A percentile compares a stretch with the other conserved stretches of the same genome.
Evolutionary conservation across 2,888 invertebrate genomes (phyloP).

Genomic region (Laothoe populi): DNA sequence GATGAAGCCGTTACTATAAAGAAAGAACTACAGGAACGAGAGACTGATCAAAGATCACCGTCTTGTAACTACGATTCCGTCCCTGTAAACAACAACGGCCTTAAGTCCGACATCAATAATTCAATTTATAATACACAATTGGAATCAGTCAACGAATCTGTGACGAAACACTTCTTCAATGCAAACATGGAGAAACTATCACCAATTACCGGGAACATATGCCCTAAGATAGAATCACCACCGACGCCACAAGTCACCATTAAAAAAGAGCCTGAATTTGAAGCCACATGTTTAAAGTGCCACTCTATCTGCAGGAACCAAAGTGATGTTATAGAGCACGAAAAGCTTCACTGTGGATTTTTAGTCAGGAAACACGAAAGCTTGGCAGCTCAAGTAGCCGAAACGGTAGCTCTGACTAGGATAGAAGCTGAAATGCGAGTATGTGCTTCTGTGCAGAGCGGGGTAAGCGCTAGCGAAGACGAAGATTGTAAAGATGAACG

Average conservation of each 20-base stretch:
- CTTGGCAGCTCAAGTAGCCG: slow-evolving; percentile 91
- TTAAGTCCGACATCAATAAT: slow-evolving; percentile 76
- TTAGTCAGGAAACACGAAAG: slow-evolving; percentile 88
- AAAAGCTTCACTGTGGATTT: slow-evolving; percentile 86
- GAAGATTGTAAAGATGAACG: slow-evolving; percentile 82
- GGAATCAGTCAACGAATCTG: slow-evolving; percentile 88
- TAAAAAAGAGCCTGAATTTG: slow-evolving; percentile 72
- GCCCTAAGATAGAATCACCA: slow-evolving; percentile 67
- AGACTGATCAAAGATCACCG: slow-evolving; percentile 55
- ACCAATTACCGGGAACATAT: slow-evolving; percentile 79
- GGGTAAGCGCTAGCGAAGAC: slow-evolving; percentile 86
- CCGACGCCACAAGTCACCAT: slow-evolving; percentile 58
- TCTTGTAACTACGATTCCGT: slow-evolving; percentile 63
- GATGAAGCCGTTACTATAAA: slow-evolving; percentile 79
- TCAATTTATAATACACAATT: slow-evolving; percentile 89
- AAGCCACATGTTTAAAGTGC: slow-evolving; percentile 84
- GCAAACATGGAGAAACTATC: slow-evolving; percentile 88
- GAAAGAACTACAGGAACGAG: slow-evolving; percentile 70
- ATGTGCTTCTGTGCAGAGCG: slow-evolving; percentile 78
- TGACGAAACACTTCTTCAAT: slow-evolving; percentile 89
- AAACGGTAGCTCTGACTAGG: slow-evolving; percentile 85
- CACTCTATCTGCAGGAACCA: slow-evolving; percentile 84
- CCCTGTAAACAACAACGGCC: slow-evolving; percentile 60
- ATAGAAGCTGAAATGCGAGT: slow-evolving; percentile 79
- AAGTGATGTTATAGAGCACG: slow-evolving; percentile 88